Conservation (phyloP, 2,113 vertebrate species). For the Micronycteris hirsuta region DNA sequence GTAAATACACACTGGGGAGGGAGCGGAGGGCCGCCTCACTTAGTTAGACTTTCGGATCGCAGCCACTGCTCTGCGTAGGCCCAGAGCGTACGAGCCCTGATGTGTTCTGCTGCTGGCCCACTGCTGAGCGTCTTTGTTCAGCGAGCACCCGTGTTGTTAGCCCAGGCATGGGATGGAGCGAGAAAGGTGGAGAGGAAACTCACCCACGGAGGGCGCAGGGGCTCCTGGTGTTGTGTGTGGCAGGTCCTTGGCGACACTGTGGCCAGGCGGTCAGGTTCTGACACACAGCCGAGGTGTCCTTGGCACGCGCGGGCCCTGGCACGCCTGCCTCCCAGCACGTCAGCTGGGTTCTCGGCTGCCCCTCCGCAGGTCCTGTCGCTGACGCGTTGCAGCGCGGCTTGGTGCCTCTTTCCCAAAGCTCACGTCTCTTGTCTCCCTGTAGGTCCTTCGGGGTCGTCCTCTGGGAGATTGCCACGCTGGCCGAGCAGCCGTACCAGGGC, state of each 20-base stretch:
- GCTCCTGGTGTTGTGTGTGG: background rate
- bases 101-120: slow-evolving; percentile 26
- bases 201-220: background rate
- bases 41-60: background rate
- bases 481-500: slow-evolving; percentile 98
- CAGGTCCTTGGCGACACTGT: background rate
- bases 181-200: slow-evolving; percentile 19
- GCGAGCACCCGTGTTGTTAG: background rate
- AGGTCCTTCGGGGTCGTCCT: slow-evolving; percentile 99
- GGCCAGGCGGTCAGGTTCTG: slow-evolving; percentile 44
- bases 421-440: background rate
- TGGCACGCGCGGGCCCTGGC: slow-evolving; percentile 70
- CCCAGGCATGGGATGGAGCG: slow-evolving; percentile 19
- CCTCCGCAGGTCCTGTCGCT: slow-evolving; percentile 72
- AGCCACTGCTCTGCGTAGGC: background rate
- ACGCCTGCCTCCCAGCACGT: slow-evolving; percentile 41
- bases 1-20: too few relatives aligned
- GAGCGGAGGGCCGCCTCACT: rapidly evolving
- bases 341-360: slow-evolving; percentile 68
- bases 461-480: slow-evolving; percentile 97
- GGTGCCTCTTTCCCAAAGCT: background rate
- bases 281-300: slow-evolving; percentile 43
- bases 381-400: background rate
- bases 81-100: background rate
- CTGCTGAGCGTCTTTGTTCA: background rate